phyloP scores from a whole-genome alignment of 2,797 vertebrate genomes.

The Microctenopoma lineatum region DNA sequence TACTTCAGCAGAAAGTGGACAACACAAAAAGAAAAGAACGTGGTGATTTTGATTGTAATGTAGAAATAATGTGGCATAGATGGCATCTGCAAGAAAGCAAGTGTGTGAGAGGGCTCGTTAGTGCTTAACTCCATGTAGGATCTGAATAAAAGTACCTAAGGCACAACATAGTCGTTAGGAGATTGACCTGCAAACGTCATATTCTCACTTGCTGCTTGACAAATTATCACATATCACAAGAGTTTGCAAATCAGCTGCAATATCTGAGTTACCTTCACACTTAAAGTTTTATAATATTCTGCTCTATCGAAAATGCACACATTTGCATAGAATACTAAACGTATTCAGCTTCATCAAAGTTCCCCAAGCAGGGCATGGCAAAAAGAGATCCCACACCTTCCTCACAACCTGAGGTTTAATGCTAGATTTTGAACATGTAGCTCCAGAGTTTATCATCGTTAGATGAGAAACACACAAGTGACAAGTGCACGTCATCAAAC shows the following conservation, averaged over 20 bases:
- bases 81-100: conserved; percentile 1
- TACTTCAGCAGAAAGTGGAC: conserved; percentile 27
- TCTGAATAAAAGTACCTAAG: conserved; percentile 17
- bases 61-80: conserved; percentile 21
- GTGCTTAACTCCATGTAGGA: conserved; percentile 9
- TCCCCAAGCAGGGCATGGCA: background rate
- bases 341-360: conserved; percentile 14
- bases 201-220: conserved; percentile 25
- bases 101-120: background rate
- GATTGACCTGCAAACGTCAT: conserved; percentile 52
- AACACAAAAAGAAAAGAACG: background rate
- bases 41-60: background rate
- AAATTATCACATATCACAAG: conserved; percentile 32
- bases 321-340: conserved; percentile 26
- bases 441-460: background rate
- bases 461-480: background rate
- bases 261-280: conserved; percentile 33
- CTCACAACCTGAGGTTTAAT: background rate
- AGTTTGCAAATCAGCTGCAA: conserved; percentile 30
- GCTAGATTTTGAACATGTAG: background rate
- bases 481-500: conserved; percentile 43
- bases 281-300: conserved; percentile 12
- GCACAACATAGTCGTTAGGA: conserved; percentile 29
- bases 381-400: background rate
- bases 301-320: conserved; percentile 24